Conservation (phyloP, 2,888 invertebrate species). For the Pammene aurita region DNA sequence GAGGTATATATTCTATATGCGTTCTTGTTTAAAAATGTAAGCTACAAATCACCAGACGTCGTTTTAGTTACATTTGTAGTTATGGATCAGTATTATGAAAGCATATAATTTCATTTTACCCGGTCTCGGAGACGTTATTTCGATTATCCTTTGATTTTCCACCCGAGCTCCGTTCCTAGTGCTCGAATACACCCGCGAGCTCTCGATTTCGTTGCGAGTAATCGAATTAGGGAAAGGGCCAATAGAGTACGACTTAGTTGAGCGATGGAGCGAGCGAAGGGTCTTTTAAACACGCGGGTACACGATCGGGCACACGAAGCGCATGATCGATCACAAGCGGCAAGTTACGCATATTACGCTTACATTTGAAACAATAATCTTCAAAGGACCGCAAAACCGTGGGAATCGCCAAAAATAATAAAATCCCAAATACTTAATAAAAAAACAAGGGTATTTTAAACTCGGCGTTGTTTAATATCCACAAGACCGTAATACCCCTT, state of each 20-base stretch:
- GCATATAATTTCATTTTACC: slow-evolving; percentile 61
- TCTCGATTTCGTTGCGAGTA: slow-evolving; percentile 57
- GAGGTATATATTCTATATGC: too few species aligned
- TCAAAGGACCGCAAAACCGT: slow-evolving; percentile 42
- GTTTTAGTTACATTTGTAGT: slow-evolving; percentile 30
- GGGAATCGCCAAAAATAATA: slow-evolving; percentile 20
- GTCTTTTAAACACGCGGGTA: slow-evolving; percentile 52
- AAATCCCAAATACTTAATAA: background rate
- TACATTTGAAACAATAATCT: slow-evolving; percentile 50
- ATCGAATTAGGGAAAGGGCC: slow-evolving; percentile 62
- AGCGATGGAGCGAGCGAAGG: slow-evolving; percentile 60
- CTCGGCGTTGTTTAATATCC: slow-evolving; percentile 6
- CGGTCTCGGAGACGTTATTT: slow-evolving; percentile 59
- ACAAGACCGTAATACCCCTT: slow-evolving; percentile 9
- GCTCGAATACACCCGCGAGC: slow-evolving; percentile 56
- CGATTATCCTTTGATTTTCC: slow-evolving; percentile 68
- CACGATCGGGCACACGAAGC: slow-evolving; percentile 47
- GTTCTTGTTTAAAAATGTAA: background rate
- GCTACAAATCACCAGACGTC: background rate
- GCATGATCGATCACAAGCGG: slow-evolving; percentile 58
- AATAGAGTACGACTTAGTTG: slow-evolving; percentile 57
- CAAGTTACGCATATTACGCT: slow-evolving; percentile 47
- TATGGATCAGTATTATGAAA: slow-evolving; percentile 52
- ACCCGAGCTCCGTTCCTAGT: slow-evolving; percentile 55
- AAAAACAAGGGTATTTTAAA: background rate